phyloP scores from a whole-genome alignment of 1,140 invertebrate genomes.

The Helicoverpa zea region DNA sequence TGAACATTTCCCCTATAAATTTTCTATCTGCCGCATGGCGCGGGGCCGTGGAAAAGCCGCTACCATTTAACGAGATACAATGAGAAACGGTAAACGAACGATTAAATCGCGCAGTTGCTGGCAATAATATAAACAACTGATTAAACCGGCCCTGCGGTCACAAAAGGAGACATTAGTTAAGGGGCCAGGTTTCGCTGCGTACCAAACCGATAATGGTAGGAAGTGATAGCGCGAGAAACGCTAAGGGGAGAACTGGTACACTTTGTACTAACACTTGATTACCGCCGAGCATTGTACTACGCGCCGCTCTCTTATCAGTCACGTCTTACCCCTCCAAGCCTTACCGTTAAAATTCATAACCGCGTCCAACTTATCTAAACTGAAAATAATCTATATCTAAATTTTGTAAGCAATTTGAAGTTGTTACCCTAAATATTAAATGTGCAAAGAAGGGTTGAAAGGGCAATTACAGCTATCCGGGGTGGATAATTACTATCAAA shows the following conservation, averaged over 20 bases:
- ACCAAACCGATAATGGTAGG: constrained; percentile 77
- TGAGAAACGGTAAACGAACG: constrained; percentile 78
- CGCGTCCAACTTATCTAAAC: constrained; percentile 29
- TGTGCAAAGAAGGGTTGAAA: constrained; percentile 59
- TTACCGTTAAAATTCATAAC: constrained; percentile 41
- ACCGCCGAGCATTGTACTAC: constrained; percentile 30
- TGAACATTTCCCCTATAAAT: constrained; percentile 69
- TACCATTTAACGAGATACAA: constrained; percentile 70
- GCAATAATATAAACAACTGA: constrained; percentile 84
- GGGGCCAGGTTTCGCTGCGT: constrained; percentile 65
- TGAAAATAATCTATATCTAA: constrained; percentile 30
- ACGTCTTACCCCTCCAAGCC: constrained; percentile 28
- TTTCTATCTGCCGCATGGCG: constrained; percentile 64
- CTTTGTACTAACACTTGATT: constrained; percentile 65
- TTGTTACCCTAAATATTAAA: constrained; percentile 57
- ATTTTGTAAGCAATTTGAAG: constrained; percentile 52
- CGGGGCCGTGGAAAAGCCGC: constrained; percentile 61
- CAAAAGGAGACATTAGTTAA: constrained; percentile 84
- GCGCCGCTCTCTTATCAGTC: constrained; percentile 55
- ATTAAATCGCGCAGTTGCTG: constrained; percentile 77
- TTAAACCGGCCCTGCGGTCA: constrained; percentile 76
- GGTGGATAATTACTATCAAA: constrained; percentile 54
- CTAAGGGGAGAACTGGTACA: constrained; percentile 66
- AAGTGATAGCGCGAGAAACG: constrained; percentile 71
- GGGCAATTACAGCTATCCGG: constrained; percentile 55